Conservation (phyloP, 2,888 invertebrate species). For the Vesta saturnalis region DNA sequence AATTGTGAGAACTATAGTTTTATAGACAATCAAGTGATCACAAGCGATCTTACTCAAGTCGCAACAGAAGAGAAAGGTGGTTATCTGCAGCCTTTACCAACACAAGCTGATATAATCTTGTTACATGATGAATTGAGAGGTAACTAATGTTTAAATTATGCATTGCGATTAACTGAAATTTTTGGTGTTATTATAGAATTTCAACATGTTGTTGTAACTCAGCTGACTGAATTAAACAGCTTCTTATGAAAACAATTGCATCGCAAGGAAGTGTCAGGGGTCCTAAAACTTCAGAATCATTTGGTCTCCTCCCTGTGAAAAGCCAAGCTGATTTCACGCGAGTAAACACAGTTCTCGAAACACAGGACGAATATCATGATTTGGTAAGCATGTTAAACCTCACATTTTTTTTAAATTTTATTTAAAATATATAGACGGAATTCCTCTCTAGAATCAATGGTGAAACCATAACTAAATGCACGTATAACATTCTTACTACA, state of each 20-base stretch:
- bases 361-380: neutral
- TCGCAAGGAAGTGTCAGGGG: neutral
- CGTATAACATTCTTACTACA: neutral
- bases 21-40: too few species aligned
- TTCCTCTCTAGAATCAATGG: neutral
- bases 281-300: neutral
- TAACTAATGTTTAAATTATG: neutral
- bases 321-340: too few species aligned
- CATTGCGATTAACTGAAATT: neutral
- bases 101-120: neutral
- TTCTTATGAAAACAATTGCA: neutral
- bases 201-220: neutral
- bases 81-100: neutral
- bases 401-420: neutral
- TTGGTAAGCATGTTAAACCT: neutral
- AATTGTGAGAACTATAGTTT: too few species aligned
- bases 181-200: too few species aligned
- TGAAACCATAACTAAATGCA: neutral
- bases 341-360: too few species aligned
- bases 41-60: too few species aligned
- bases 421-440: neutral
- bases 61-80: neutral
- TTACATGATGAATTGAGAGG: neutral
- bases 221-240: neutral
- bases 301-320: too few species aligned